Evolutionary conservation across 2,113 vertebrate species (phyloP).

Genomic region (Rallus limicola): DNA sequence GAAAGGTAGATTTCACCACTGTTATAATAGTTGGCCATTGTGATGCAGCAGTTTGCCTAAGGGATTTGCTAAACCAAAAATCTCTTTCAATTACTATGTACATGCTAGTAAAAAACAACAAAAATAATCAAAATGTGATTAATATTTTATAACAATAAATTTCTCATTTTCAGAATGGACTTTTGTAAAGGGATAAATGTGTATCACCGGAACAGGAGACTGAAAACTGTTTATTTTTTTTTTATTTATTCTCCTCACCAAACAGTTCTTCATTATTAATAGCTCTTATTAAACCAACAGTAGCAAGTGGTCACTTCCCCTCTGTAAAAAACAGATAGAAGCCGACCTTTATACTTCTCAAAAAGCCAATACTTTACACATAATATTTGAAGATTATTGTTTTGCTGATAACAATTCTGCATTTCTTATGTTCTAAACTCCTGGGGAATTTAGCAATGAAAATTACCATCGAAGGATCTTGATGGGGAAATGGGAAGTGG

Average conservation of each 20-base stretch:
- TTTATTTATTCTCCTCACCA: background rate
- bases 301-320: background rate
- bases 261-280: slow-evolving; percentile 25
- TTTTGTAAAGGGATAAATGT: background rate
- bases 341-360: slow-evolving; percentile 8
- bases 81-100: background rate
- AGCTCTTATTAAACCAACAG: slow-evolving; percentile 17
- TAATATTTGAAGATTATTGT: background rate
- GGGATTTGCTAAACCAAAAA: background rate
- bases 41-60: background rate
- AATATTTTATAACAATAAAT: background rate
- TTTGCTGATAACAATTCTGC: background rate
- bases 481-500: background rate
- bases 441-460: background rate
- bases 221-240: slow-evolving; percentile 14
- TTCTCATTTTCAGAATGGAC: background rate
- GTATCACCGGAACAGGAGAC: background rate
- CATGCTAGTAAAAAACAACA: background rate
- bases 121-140: background rate
- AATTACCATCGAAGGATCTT: background rate
- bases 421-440: background rate
- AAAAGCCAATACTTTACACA: slow-evolving; percentile 25
- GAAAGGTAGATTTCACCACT: background rate
- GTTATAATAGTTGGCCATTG: background rate
- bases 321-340: background rate